Conservation (phyloP, 2,888 invertebrate species). For the Hypena proboscidalis region DNA sequence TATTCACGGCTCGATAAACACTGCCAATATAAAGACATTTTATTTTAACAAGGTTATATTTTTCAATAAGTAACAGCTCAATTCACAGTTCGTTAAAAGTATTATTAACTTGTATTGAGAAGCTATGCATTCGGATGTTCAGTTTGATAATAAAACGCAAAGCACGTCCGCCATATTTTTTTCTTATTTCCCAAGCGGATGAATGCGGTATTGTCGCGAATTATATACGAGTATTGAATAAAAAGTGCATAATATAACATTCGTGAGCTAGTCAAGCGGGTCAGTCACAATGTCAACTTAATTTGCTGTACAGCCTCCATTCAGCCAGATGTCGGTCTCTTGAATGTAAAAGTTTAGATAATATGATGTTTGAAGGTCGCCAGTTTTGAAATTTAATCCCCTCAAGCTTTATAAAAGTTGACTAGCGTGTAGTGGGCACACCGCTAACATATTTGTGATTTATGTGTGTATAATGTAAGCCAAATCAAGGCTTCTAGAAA, state of each 20-base stretch:
- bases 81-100: slow-evolving; percentile 27
- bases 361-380: slow-evolving; percentile 72
- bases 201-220: slow-evolving; percentile 30
- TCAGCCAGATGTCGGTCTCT: slow-evolving; percentile 56
- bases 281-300: slow-evolving; percentile 61
- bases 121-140: slow-evolving; percentile 20
- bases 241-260: slow-evolving; percentile 41
- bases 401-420: slow-evolving; percentile 62
- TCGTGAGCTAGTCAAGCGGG: slow-evolving; percentile 53
- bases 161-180: slow-evolving; percentile 18
- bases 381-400: slow-evolving; percentile 71
- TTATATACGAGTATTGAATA: slow-evolving; percentile 37
- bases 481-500: slow-evolving; percentile 8
- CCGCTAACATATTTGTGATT: slow-evolving; percentile 40
- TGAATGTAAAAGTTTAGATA: slow-evolving; percentile 75
- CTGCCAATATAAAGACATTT: slow-evolving; percentile 18
- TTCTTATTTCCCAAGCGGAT: slow-evolving; percentile 25
- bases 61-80: slow-evolving; percentile 15
- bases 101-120: slow-evolving; percentile 37
- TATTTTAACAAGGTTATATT: slow-evolving; percentile 24
- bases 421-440: slow-evolving; percentile 32
- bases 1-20: slow-evolving; percentile 17
- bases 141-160: slow-evolving; percentile 34
- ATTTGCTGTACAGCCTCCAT: slow-evolving; percentile 60
- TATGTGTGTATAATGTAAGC: slow-evolving; percentile 28